Conservation (phyloP, 1,140 invertebrate genomes). For the Bursaphelenchus mucronatus region DNA sequence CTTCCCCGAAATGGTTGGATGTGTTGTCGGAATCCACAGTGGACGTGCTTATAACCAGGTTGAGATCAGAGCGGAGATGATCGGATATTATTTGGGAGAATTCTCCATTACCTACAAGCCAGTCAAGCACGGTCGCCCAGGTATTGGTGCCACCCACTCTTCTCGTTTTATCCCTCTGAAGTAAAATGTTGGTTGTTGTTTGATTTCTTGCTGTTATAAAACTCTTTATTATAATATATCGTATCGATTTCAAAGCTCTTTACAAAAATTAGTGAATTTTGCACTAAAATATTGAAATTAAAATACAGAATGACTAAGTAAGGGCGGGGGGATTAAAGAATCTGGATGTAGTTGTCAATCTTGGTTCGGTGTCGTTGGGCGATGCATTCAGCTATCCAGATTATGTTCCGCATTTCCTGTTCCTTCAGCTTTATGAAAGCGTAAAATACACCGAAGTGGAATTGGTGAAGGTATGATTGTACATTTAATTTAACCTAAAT, state of each 20-base stretch:
- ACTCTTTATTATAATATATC: conserved; percentile 10
- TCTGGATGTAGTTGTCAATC: conserved; percentile 99
- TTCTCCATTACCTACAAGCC: conserved; percentile 99
- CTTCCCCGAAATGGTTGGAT: conserved; percentile 98
- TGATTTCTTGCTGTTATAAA: conserved; percentile 23
- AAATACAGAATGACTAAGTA: neutral
- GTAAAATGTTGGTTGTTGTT: conserved; percentile 67
- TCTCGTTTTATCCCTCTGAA: conserved; percentile 99
- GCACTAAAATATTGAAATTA: conserved; percentile 7
- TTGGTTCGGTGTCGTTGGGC: conserved; percentile 96
- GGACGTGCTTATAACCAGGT: conserved; percentile 90
- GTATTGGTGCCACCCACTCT: conserved; percentile 99
- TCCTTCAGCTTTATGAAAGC: conserved; percentile 98
- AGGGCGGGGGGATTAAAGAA: conserved; percentile 61
- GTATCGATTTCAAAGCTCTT: neutral
- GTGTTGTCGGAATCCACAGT: conserved; percentile 98
- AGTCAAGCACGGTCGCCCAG: conserved; percentile 97
- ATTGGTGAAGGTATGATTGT: conserved; percentile 95
- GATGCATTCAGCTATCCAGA: conserved; percentile 99
- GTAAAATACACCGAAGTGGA: conserved; percentile 99
- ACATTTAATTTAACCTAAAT: conserved; percentile 65
- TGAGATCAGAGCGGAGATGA: conserved; percentile 74
- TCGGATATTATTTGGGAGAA: conserved; percentile 97
- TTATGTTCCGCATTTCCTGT: conserved; percentile 97
- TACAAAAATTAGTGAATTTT: neutral